phyloP scores from a whole-genome alignment of 1,140 invertebrate genomes.

The Leptinotarsa lineolata region DNA sequence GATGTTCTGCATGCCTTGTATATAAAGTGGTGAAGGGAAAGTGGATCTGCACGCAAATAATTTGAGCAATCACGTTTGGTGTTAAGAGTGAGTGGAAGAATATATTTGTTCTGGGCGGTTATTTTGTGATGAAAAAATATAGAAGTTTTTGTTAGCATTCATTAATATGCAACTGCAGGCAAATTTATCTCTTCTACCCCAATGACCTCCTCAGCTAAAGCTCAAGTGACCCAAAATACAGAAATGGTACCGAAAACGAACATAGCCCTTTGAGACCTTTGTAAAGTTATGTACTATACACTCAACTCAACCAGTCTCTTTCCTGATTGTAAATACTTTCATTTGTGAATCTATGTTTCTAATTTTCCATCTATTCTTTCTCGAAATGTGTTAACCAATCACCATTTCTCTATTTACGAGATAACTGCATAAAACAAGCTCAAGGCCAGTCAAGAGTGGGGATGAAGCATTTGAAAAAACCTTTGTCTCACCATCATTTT shows the following conservation, averaged over 20 bases:
- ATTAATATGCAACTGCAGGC: too few relatives aligned
- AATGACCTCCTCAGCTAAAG: not conserved
- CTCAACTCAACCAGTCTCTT: not conserved
- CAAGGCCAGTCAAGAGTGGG: not conserved
- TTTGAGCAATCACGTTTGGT: not conserved
- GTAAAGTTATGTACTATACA: constrained; percentile 19
- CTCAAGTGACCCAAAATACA: constrained; percentile 25
- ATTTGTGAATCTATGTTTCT: not conserved
- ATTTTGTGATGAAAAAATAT: too few relatives aligned
- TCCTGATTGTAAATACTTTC: not conserved
- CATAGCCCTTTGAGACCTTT: not conserved
- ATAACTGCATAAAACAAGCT: constrained; percentile 11
- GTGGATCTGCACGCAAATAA: not conserved
- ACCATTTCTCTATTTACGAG: constrained; percentile 25
- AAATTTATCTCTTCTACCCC: not conserved
- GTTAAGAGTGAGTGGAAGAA: not conserved
- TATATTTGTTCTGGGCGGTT: not conserved
- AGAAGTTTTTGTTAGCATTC: too few relatives aligned
- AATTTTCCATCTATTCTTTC: not conserved
- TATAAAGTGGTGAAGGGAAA: constrained; percentile 4
- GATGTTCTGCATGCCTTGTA: constrained; percentile 11
- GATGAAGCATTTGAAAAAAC: not conserved
- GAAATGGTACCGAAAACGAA: constrained; percentile 18
- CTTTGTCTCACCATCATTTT: not conserved
- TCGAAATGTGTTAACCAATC: constrained; percentile 5